These are phyloP conservation scores for Gastrophryne carolinensis DNA, from an alignment of 2,797 vertebrate species.

Conservation along the genomic window DNA sequence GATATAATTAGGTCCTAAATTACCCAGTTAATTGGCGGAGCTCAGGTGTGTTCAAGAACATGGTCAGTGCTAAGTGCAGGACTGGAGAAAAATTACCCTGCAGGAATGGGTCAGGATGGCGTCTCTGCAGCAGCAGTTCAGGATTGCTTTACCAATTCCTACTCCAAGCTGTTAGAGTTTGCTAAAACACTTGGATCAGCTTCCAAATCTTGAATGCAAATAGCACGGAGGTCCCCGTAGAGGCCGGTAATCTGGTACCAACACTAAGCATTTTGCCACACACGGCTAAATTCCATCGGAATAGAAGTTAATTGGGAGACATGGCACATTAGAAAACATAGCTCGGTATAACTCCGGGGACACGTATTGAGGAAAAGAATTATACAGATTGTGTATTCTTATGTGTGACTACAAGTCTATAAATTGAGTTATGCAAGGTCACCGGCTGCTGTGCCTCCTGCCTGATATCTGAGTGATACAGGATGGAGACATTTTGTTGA, in stretches of 20 bases:
- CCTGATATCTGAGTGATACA: neutral
- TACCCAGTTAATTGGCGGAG: too few species aligned
- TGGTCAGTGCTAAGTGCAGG: too few species aligned
- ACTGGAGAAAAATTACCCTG: too few species aligned
- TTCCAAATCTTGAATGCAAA: neutral
- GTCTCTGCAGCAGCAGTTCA: too few species aligned
- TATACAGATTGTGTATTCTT: neutral
- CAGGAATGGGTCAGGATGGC: too few species aligned
- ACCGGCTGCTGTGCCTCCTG: neutral
- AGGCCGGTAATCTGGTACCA: neutral
- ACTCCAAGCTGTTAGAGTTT: too few species aligned
- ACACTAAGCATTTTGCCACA: neutral
- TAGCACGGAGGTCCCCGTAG: neutral
- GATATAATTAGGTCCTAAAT: too few species aligned
- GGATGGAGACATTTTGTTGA: slow-evolving; percentile 2
- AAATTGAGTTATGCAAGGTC: slow-evolving; percentile 9
- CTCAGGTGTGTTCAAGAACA: too few species aligned
- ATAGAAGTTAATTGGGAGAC: neutral
- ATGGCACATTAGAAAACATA: neutral
- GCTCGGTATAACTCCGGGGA: neutral
- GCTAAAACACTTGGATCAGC: neutral
- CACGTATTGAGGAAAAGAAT: slow-evolving; percentile 1
- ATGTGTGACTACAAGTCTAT: neutral
- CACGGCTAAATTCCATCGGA: neutral
- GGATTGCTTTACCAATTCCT: too few species aligned